phyloP scores from a whole-genome alignment of 2,797 vertebrate genomes.

The Anguilla pacifica region DNA sequence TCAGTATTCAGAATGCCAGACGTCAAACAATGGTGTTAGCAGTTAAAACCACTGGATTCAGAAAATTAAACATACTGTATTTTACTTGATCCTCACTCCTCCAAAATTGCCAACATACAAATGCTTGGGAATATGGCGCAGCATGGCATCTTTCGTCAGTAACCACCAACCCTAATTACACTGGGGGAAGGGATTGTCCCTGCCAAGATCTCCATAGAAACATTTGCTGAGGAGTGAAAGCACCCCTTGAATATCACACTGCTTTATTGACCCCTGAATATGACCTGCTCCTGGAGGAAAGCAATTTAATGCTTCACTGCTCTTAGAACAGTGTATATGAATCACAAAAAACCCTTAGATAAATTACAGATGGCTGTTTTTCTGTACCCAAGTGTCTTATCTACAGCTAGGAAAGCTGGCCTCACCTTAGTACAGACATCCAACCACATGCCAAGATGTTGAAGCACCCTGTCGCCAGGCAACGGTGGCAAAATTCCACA shows the following conservation, averaged over 20 bases:
- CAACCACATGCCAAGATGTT: constrained; percentile 61
- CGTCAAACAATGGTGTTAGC: no score
- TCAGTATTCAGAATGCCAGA: no score
- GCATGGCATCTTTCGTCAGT: constrained; percentile 50
- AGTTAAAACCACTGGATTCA: no score
- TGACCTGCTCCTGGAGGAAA: constrained; percentile 79
- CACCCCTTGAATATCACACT: constrained; percentile 43
- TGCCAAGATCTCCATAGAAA: constrained; percentile 67
- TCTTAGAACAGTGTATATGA: constrained; percentile 75
- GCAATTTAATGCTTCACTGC: constrained; percentile 84
- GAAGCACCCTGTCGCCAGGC: constrained; percentile 64
- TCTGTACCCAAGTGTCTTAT: constrained; percentile 66
- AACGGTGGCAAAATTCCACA: constrained; percentile 51
- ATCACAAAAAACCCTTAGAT: constrained; percentile 75
- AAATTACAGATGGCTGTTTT: constrained; percentile 77
- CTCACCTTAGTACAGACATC: constrained; percentile 68
- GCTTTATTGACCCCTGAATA: constrained; percentile 69
- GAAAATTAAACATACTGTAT: no score
- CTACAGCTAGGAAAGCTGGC: constrained; percentile 64
- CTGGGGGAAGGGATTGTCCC: constrained; percentile 51
- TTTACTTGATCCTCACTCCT: no score
- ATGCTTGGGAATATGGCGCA: constrained; percentile 40
- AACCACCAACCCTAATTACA: constrained; percentile 68
- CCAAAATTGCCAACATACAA: constrained; percentile 54
- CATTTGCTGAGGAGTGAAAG: constrained; percentile 42